Evolutionary conservation across 2,888 invertebrate species (phyloP).

Genomic region (Caenorhabditis japonica): DNA sequence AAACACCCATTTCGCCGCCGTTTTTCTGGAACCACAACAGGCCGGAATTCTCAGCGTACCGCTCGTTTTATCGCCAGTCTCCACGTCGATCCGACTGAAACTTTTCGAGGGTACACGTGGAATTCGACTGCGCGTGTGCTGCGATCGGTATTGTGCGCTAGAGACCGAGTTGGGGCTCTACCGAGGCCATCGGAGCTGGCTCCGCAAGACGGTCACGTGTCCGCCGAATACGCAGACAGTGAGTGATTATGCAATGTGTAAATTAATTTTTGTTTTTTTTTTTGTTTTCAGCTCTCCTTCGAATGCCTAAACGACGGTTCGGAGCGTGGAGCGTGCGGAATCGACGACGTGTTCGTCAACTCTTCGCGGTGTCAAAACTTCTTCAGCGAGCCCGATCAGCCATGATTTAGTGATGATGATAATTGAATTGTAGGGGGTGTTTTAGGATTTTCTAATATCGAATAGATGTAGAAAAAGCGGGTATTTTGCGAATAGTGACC

Average conservation of each 20-base stretch:
- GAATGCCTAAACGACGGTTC: slow-evolving; percentile 71
- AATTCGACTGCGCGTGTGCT: slow-evolving; percentile 70
- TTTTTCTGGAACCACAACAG: slow-evolving; percentile 70
- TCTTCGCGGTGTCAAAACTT: slow-evolving; percentile 59
- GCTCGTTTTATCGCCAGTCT: slow-evolving; percentile 33
- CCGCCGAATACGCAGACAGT: slow-evolving; percentile 70
- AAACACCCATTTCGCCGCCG: slow-evolving; percentile 69
- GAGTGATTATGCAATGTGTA: not conserved
- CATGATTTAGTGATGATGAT: slow-evolving; percentile 1
- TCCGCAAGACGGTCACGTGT: slow-evolving; percentile 63
- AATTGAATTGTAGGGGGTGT: slow-evolving; percentile 6
- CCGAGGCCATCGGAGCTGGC: slow-evolving; percentile 68
- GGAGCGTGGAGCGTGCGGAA: slow-evolving; percentile 71
- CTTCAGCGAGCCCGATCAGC: slow-evolving; percentile 44
- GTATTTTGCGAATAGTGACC: no score
- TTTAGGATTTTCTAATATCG: not conserved
- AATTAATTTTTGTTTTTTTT: not conserved
- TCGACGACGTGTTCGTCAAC: slow-evolving; percentile 69
- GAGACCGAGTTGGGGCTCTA: slow-evolving; percentile 69
- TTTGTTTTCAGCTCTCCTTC: slow-evolving; percentile 73
- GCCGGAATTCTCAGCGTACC: slow-evolving; percentile 63
- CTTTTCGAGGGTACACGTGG: slow-evolving; percentile 71
- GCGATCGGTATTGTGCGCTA: slow-evolving; percentile 70
- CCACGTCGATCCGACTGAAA: slow-evolving; percentile 58
- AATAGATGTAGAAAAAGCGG: no score